Base-by-base conservation (phyloP, 2,113 vertebrate genomes). In the Centropristis striata region DNA sequence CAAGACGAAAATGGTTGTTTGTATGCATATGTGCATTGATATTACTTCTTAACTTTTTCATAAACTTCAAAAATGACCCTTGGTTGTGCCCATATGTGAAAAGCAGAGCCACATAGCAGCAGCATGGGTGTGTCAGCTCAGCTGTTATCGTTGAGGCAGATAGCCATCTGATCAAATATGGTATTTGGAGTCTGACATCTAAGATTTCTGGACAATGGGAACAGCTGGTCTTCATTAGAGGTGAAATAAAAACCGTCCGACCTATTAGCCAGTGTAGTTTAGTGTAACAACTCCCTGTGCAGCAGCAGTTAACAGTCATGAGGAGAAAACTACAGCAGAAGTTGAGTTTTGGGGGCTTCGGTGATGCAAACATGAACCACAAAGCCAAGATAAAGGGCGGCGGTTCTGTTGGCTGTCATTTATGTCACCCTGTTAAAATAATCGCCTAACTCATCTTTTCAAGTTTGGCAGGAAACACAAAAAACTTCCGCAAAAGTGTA, bases 41-140 rank as follows among this genome's bases (percentile, higher is more conserved):
- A 16, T 28, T 41, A n/a, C 12, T 53, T 44, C 16, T 61, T 55
- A 9, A 71, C n/a, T 78, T 49, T 37, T 46, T 25, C 4, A 54
- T 66, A 1, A 67, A 65, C 15, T 68, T 39, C 9, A 0, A 47
- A 25, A 55, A n/a, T 41, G 25, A 55, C 21, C 16, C 50, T 44
- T 28, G 53, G 32, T 37, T 36, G 4, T 55, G 28, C 16, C 27
- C n/a, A n/a, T 57, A 1, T 71, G 60, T 49, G 66, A 60, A 59
- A 41, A 60, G 32, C 59, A 25, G n/a, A 68, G 39, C 14, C 64
- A 50, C 51, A 71, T 25, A 82, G 55, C 59, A 78, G 23, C 72
- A 60, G 57, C 39, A 87, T 78, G 89, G 90, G 88, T 80, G 90
- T 91, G 90, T 92, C 89, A 23, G 70, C 80, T 65, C 80, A 83